phyloP scores from a whole-genome alignment of 2,888 invertebrate genomes.

The Mystacides longicornis region DNA sequence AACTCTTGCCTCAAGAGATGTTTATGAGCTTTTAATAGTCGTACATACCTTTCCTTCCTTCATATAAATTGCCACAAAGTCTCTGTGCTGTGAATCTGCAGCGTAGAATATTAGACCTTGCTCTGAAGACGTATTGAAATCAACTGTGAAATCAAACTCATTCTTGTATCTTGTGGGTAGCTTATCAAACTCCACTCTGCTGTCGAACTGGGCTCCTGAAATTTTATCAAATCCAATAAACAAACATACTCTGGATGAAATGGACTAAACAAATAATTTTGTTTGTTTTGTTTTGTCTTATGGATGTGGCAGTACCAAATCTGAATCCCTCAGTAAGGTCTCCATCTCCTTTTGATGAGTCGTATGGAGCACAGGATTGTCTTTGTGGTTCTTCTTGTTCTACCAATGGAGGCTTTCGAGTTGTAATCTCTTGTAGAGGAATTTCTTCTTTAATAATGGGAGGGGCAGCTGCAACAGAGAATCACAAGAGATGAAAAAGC shows the following conservation, averaged over 20 bases:
- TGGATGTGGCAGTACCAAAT: constrained; percentile 60
- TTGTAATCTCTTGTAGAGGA: constrained; percentile 17
- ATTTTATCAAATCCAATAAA: no score
- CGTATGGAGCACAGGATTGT: constrained; percentile 15
- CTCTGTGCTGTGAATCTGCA: constrained; percentile 52
- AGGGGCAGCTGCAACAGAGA: not conserved
- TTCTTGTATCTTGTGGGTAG: constrained; percentile 55
- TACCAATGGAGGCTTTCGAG: constrained; percentile 33
- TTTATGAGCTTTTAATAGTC: not conserved
- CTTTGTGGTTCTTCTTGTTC: constrained; percentile 25
- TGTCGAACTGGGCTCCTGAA: constrained; percentile 58
- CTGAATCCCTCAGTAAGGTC: constrained; percentile 50
- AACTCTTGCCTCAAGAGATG: no score
- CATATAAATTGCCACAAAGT: constrained; percentile 71
- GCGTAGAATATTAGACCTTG: constrained; percentile 84
- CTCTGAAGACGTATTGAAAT: constrained; percentile 57
- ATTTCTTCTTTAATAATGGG: constrained; percentile 25
- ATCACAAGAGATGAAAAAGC: not conserved
- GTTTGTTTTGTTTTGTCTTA: no score
- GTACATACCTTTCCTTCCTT: constrained; percentile 59
- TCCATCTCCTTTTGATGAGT: constrained; percentile 36
- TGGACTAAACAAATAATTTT: no score
- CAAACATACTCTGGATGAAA: no score
- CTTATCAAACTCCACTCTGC: constrained; percentile 64
- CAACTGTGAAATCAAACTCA: constrained; percentile 66